Evolutionary conservation across 2,888 invertebrate species (phyloP).

Genomic region (Phania funesta): DNA sequence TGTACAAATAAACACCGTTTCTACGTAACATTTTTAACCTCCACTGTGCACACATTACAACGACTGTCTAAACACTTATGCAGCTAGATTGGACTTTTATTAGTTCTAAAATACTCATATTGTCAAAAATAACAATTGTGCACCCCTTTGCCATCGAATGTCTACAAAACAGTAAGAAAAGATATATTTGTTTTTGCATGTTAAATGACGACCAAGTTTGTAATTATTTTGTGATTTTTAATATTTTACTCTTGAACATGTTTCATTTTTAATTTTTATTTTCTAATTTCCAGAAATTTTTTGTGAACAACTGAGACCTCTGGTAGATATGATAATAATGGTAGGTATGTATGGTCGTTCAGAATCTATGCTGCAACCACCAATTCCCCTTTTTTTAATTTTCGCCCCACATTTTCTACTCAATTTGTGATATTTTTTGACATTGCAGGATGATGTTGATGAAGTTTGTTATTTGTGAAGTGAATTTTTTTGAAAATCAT

Average conservation of each 20-base stretch:
- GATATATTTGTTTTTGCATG: slow-evolving; percentile 15
- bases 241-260: slow-evolving; percentile 51
- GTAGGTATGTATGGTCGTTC: background rate
- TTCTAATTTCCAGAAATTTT: slow-evolving; percentile 54
- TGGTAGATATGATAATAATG: too few species aligned
- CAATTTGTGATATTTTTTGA: slow-evolving; percentile 49
- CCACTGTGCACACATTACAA: slow-evolving; percentile 35
- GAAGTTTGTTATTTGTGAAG: slow-evolving; percentile 7
- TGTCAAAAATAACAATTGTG: slow-evolving; percentile 47
- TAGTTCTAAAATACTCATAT: slow-evolving; percentile 56
- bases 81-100: slow-evolving; percentile 64
- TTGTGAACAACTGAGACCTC: slow-evolving; percentile 60
- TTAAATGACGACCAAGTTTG: slow-evolving; percentile 54
- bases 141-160: slow-evolving; percentile 2
- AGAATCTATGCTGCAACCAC: background rate
- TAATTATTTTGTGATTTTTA: slow-evolving; percentile 61
- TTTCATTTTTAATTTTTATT: background rate
- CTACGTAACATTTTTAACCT: background rate
- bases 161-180: slow-evolving; percentile 26
- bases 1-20: background rate
- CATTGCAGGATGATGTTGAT: slow-evolving; percentile 50
- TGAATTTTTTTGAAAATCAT: background rate
- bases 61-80: slow-evolving; percentile 48
- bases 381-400: background rate
- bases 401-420: slow-evolving; percentile 26